Base-by-base conservation (phyloP, 2,113 vertebrate genomes). In the Gymnocephalus cernua region DNA sequence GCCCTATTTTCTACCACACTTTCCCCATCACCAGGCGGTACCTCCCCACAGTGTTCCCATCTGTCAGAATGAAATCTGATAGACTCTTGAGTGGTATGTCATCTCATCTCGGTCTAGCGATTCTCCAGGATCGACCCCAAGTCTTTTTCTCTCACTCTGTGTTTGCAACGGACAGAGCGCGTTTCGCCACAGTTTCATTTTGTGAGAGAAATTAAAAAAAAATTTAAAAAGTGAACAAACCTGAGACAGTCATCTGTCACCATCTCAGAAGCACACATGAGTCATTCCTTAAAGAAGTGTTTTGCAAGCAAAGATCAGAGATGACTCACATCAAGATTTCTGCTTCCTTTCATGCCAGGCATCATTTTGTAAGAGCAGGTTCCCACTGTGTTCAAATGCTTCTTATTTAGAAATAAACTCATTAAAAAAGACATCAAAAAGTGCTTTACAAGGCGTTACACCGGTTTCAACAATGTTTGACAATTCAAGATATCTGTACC, bases 41-140 rank as follows among this genome's bases (percentile, higher is more conserved):
- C 67, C 74, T 79, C 79, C 51, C 68, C 38, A 47, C 82, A 12
- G 58, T 11, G 81, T 41, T 86, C 73, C 77, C 71, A 86, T 87
- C 84, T 86, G 87, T 84, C 86, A 79, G 63, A 82, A 4, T 41
- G 85, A 91, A 87, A 89, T 84, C 71, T 66, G 87, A 93, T 88
- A 79, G 71, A 80, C 84, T 83, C 83, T 82, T 35, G 72, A 88
- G 73, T 51, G 67, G 71, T 47, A n/a, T 79, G 80, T 74, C 80
- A 51, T 74, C 58, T 86, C 78, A 75, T 87, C 63, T 72, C 29
- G 0, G 65, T 51, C 77, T 76, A 53, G 58, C 47, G 10, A 51
- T 48, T 80, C 78, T 64, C 53, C 53, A 7, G 78, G 75, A 67
- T 29, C 38, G 1, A 72, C 16, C 54, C 13, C 0, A 0, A 76